phyloP scores from a whole-genome alignment of 2,888 invertebrate genomes.

The Pantelozetes paolii region DNA sequence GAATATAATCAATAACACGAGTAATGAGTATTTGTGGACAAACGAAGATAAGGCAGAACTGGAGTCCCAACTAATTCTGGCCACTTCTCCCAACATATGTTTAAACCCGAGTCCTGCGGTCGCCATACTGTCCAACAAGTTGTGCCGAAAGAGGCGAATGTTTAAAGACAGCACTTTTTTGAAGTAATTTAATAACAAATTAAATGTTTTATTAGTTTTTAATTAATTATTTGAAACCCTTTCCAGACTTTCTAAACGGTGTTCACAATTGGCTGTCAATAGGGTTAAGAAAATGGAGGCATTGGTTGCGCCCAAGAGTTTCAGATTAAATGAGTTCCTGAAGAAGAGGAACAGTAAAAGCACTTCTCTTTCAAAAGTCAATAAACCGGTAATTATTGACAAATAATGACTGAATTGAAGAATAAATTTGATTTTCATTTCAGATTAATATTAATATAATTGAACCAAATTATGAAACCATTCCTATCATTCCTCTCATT shows the following conservation, averaged over 20 bases:
- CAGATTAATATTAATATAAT: constrained; percentile 42
- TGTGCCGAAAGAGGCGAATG: constrained; percentile 53
- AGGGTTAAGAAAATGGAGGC: constrained; percentile 82
- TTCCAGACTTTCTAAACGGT: constrained; percentile 48
- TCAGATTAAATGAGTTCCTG: constrained; percentile 67
- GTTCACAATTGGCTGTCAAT: constrained; percentile 66
- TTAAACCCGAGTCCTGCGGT: constrained; percentile 81
- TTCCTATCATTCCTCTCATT: constrained; percentile 46
- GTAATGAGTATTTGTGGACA: constrained; percentile 60
- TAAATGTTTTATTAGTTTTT: constrained; percentile 33
- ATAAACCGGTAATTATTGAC: constrained; percentile 48
- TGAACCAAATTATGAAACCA: neutral
- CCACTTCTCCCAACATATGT: constrained; percentile 79
- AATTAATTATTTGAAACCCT: neutral
- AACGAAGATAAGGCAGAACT: constrained; percentile 70
- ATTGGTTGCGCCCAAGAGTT: constrained; percentile 71
- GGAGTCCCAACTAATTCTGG: constrained; percentile 79
- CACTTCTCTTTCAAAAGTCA: constrained; percentile 42
- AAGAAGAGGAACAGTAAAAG: constrained; percentile 49
- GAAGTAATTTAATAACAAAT: constrained; percentile 11
- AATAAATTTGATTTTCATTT: neutral
- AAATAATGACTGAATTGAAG: neutral
- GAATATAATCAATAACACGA: constrained; percentile 53
- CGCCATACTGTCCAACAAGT: constrained; percentile 67
- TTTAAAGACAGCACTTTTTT: constrained; percentile 36